Conservation (phyloP, 2,113 vertebrate species). For the Myodes glareolus region DNA sequence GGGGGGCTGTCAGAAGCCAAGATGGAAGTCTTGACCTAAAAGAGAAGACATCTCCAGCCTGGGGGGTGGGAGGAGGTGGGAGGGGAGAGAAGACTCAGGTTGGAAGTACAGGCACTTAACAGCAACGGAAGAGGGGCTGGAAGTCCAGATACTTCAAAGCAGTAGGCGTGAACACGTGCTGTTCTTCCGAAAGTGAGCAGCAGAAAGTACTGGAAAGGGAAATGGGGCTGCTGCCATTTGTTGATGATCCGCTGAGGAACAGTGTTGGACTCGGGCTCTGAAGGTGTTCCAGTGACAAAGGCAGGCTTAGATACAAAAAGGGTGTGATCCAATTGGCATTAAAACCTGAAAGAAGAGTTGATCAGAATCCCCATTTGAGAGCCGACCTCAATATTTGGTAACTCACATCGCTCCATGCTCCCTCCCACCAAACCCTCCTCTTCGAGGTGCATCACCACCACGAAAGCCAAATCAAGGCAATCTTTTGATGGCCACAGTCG, state of each 20-base stretch:
- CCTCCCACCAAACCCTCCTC: neutral
- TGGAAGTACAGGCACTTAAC: neutral
- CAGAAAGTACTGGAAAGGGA: neutral
- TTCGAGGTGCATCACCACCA: neutral
- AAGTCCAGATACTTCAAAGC: neutral
- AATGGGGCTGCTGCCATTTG: neutral
- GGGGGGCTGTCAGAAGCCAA: neutral
- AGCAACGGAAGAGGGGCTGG: neutral
- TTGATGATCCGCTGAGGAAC: neutral
- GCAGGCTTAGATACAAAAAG: neutral
- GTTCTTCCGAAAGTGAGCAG: neutral
- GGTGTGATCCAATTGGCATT: neutral
- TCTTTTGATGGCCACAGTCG: neutral
- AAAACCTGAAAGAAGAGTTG: constrained; percentile 20
- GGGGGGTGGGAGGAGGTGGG: neutral
- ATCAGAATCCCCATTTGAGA: neutral
- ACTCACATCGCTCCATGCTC: neutral
- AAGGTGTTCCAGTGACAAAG: neutral
- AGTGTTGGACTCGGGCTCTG: neutral
- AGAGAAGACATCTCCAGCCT: neutral
- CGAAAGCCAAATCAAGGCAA: neutral
- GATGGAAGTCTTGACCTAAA: neutral
- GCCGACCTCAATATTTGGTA: neutral
- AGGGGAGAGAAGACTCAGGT: neutral
- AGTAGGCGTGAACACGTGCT: rapidly evolving